Base-by-base conservation (phyloP, 2,113 vertebrate species). In the Nematolebias whitei region DNA sequence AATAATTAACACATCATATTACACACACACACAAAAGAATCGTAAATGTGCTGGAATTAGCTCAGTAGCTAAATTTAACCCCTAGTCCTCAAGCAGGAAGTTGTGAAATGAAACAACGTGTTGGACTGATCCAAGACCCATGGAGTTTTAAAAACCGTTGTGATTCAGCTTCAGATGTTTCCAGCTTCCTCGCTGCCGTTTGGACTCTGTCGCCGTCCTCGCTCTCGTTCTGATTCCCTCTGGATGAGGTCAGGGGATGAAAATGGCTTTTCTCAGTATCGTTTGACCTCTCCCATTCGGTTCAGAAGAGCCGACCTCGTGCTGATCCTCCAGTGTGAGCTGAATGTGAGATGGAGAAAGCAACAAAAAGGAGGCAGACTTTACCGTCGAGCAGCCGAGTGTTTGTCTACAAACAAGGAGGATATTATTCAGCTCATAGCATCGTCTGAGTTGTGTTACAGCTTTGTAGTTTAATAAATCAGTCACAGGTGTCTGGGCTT, bases 91-190 rank as follows among this genome's bases (percentile, higher is more conserved):
- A n/a, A n/a, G n/a, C n/a, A n/a, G n/a, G n/a, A n/a, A n/a, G n/a
- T n/a, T n/a, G n/a, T 20, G 2, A 49, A 14, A 26, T 1, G 20
- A 0, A 0, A 47, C n/a, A 4, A 8, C 2, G 44, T 44, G 12
- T 52, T 18, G 23, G 16, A 19, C 24, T 12, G 15, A 26, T 44
- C 22, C 2, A 9, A 14, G 15, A 19, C 18, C 15, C 43, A 9
- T 1, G 5, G 29, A 39, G 19, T 14, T n/a, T 16, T 16, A 15
- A 12, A 26, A 20, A 49, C 12, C 3, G 32, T 35, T 2, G 32
- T 18, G 6, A 57, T 40, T 40, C 65, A 29, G 58, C 6, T n/a
- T 35, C 22, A 15, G 15, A 13, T 15, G 16, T 53, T 53, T 35
- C 32, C 50, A 24, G 39, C 19, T 18, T 60, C 23, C 26, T 52